Base-by-base conservation (phyloP, 2,113 vertebrate species). In the Rissa tridactyla region DNA sequence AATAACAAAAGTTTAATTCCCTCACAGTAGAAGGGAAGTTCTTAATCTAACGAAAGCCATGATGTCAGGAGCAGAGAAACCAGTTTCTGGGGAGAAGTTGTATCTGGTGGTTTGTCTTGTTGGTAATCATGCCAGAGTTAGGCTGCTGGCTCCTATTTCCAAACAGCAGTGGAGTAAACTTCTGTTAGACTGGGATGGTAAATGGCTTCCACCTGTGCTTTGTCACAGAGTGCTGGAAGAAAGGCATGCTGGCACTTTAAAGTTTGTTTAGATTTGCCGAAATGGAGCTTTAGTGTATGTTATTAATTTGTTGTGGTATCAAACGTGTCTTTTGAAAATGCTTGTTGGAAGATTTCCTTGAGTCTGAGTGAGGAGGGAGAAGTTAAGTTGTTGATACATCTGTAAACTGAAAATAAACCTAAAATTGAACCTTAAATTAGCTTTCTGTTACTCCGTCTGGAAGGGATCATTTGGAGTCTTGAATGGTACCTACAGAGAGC, bases 231-330 rank as follows among this genome's bases (percentile, higher is more conserved):
- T 40, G 51, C 52, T 82, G 75, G 25, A 32, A 46, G 55, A 17
- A 38, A 20, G 27, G 58, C 44, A n/a, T 0, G 0, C 34, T 42
- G 49, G 30, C 64, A 49, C 27, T 55, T 34, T 1, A 9, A 64
- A 73, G 36, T 72, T 86, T 64, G 38, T 71, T 91, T 58, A 22
- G 49, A 11, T 94, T 82, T 87, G 36, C 60, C 38, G 36, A 87
- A 87, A 68, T 23, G 52, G 22, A 36, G 9, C 30, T 54, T 15
- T 13, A 65, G 69, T 44, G 58, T n/a, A 15, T 29, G 15, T 44
- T 81, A 52, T 8, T 65, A 73, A 52, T 81, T 80, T 47, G n/a
- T 36, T 60, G 19, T 26, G 70, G 8, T 5, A 29, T 61, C 60
- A n/a, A 29, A 29, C 9, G 1, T 0, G 13, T 49, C 40, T 62